Conservation (phyloP, 2,797 vertebrate species). For the Zalophus californianus region DNA sequence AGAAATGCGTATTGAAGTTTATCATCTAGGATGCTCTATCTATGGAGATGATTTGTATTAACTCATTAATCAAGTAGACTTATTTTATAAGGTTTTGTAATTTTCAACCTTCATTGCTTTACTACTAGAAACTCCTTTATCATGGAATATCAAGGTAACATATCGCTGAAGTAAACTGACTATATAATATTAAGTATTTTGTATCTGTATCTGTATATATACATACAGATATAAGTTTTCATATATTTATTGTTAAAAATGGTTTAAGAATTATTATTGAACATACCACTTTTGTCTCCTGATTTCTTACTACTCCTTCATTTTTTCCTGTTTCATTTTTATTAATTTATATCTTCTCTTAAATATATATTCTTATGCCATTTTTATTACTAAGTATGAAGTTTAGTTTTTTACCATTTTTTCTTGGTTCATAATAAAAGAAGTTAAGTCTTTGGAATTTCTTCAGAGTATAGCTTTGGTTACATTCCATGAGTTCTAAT, state of each 20-base stretch:
- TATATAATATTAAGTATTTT: slow-evolving; percentile 27
- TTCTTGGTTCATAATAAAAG: not conserved
- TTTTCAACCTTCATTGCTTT: not conserved
- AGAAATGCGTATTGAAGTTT: not conserved
- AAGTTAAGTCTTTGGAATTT: not conserved
- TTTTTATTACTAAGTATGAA: not conserved
- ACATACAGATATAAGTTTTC: not conserved
- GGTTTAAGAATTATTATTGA: not conserved
- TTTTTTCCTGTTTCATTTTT: not conserved
- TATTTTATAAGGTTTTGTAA: slow-evolving; percentile 5
- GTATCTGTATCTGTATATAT: not conserved
- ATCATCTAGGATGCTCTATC: not conserved
- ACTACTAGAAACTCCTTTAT: slow-evolving; percentile 28
- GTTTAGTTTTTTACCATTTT: not conserved
- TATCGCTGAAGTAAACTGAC: not conserved
- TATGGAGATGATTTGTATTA: not conserved
- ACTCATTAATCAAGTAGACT: not conserved
- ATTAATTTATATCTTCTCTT: not conserved
- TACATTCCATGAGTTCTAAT: not conserved
- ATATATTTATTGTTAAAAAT: not conserved
- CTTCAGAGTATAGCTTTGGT: not conserved
- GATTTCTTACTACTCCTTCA: not conserved
- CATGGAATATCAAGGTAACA: not conserved
- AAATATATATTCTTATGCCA: not conserved
- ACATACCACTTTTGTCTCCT: not conserved